Conservation (phyloP, 2,797 vertebrate genomes). For the Heterohyrax brucei region DNA sequence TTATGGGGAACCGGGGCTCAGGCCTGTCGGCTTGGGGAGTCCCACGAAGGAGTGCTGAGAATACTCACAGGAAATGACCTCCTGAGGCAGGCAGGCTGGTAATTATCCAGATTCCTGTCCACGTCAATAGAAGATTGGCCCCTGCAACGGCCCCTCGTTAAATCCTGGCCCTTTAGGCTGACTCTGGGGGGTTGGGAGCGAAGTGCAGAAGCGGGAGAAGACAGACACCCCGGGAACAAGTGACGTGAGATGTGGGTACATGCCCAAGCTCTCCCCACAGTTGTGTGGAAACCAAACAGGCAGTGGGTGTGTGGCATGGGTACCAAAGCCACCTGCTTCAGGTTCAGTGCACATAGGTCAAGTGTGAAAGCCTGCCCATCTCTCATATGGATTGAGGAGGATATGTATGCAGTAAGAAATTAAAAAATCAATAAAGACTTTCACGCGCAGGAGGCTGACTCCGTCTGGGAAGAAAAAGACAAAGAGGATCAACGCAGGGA, state of each 20-base stretch:
- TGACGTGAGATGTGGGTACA: no score
- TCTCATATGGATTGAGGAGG: accelerated
- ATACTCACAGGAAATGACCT: background rate
- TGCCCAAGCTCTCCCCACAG: background rate
- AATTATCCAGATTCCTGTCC: background rate
- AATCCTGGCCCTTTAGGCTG: background rate
- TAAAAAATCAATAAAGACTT: no score
- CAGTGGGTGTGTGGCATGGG: accelerated
- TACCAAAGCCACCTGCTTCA: background rate
- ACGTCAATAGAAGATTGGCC: background rate
- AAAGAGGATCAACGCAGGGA: background rate
- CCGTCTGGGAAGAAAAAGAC: background rate
- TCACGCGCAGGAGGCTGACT: accelerated
- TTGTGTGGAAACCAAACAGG: background rate
- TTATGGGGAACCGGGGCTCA: background rate
- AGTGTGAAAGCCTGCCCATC: background rate
- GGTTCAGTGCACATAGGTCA: accelerated
- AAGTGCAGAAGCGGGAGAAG: background rate
- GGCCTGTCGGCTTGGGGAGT: background rate
- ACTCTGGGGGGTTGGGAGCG: background rate
- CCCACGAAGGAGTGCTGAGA: background rate
- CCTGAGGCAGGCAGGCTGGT: background rate
- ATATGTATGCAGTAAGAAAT: no score
- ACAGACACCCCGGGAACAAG: background rate
- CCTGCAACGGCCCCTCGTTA: background rate